Conservation (phyloP, 2,888 invertebrate species). For the Anarsia innoxiella region DNA sequence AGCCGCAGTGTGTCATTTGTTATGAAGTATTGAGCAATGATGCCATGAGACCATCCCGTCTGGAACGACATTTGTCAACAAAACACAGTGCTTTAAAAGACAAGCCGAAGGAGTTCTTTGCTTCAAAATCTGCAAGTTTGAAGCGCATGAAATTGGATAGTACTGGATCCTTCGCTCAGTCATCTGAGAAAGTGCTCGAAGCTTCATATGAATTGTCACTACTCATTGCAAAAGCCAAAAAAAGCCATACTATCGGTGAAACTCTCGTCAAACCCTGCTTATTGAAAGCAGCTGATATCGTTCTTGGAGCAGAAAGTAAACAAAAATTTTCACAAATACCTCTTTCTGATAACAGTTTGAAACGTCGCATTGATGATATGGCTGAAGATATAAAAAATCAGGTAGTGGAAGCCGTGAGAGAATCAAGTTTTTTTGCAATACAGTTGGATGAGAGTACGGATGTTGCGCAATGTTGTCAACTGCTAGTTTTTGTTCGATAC, state of each 20-base stretch:
- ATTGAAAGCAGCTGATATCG: slow-evolving; percentile 1
- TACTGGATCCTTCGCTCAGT: slow-evolving; percentile 1
- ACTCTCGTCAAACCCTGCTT: slow-evolving; percentile 1
- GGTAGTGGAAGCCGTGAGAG: slow-evolving; percentile 9
- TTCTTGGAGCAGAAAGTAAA: slow-evolving; percentile 1
- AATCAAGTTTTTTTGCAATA: slow-evolving; percentile 13
- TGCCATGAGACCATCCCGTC: slow-evolving; percentile 14
- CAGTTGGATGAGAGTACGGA: slow-evolving; percentile 1
- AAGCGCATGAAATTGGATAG: slow-evolving; percentile 1
- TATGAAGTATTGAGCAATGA: slow-evolving; percentile 16
- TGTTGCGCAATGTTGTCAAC: slow-evolving; percentile 1
- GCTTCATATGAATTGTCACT: slow-evolving; percentile 1
- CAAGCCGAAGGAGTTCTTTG: slow-evolving; percentile 9
- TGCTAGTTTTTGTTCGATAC: slow-evolving; percentile 1
- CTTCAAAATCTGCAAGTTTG: not conserved
- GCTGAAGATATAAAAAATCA: slow-evolving; percentile 14
- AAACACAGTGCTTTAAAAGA: slow-evolving; percentile 16
- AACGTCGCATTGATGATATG: slow-evolving; percentile 11
- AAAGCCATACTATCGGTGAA: slow-evolving; percentile 1
- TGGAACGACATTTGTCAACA: slow-evolving; percentile 14
- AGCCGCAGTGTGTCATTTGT: slow-evolving; percentile 18
- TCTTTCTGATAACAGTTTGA: slow-evolving; percentile 1
- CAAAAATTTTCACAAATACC: slow-evolving; percentile 1
- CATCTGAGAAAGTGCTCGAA: slow-evolving; percentile 1
- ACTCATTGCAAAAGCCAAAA: slow-evolving; percentile 1